Evolutionary conservation across 2,797 vertebrate genomes (phyloP).

Genomic region (Zenarchopterus dispar): DNA sequence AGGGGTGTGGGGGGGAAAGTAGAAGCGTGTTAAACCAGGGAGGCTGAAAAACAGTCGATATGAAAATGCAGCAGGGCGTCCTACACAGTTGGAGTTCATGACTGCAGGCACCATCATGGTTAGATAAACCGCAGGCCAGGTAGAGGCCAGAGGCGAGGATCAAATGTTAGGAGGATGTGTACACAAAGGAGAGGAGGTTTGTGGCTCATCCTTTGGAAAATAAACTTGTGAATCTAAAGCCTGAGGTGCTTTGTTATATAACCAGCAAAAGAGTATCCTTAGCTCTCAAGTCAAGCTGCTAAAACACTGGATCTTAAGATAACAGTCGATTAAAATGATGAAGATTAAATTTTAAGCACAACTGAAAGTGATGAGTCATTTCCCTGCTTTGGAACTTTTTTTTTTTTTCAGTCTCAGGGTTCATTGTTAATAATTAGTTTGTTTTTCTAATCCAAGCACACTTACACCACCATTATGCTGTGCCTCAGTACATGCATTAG

Average conservation of each 20-base stretch:
- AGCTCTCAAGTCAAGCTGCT: background rate
- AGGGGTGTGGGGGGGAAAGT: background rate
- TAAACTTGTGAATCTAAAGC: slow-evolving; percentile 10
- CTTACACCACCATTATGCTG: too few species aligned
- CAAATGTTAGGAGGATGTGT: slow-evolving; percentile 11
- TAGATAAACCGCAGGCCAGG: slow-evolving; percentile 37
- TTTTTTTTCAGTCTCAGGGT: too few species aligned
- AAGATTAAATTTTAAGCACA: too few species aligned
- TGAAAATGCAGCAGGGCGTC: slow-evolving; percentile 26
- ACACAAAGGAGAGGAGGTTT: slow-evolving; percentile 8
- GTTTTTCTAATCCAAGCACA: too few species aligned
- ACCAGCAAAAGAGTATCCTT: background rate
- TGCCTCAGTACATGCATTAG: too few species aligned
- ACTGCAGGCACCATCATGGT: slow-evolving; percentile 20
- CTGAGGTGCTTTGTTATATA: background rate
- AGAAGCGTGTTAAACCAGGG: slow-evolving; percentile 6
- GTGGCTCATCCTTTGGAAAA: background rate
- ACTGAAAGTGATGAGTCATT: too few species aligned
- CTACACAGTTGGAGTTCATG: slow-evolving; percentile 26
- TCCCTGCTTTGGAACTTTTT: too few species aligned
- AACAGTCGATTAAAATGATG: too few species aligned
- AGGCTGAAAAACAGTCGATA: slow-evolving; percentile 18
- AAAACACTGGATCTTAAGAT: background rate
- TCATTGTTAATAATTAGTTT: too few species aligned
- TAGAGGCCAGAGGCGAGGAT: slow-evolving; percentile 15